These are phyloP conservation scores for Panthera tigris DNA, from an alignment of 2,113 vertebrate species.

Conservation along the genomic window DNA sequence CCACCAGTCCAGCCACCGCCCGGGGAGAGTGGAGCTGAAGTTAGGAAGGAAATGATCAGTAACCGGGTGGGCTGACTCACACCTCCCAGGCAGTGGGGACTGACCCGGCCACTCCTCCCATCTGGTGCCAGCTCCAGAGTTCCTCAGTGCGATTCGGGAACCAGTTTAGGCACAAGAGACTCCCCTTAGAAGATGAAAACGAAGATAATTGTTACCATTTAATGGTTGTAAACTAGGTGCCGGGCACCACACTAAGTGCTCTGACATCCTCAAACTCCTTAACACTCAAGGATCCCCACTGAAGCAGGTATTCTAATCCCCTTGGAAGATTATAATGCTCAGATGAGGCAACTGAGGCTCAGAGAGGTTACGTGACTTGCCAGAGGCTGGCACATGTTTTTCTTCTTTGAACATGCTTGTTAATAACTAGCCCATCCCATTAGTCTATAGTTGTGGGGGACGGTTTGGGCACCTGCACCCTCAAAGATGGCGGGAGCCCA, in stretches of 20 bases:
- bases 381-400: background rate
- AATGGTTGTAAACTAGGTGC: background rate
- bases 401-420: background rate
- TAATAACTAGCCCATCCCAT: background rate
- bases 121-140: background rate
- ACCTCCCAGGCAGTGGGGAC: background rate
- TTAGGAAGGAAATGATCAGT: constrained; percentile 30
- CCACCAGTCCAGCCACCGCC: background rate
- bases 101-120: background rate
- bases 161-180: background rate
- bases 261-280: background rate
- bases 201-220: background rate
- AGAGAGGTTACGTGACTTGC: background rate
- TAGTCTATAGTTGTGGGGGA: background rate
- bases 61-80: background rate
- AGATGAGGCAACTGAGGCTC: constrained; percentile 32
- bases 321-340: background rate
- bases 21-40: background rate
- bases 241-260: background rate
- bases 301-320: background rate
- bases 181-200: constrained; percentile 8
- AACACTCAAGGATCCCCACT: background rate
- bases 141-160: background rate
- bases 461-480: rapidly evolving
- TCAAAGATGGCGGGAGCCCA: background rate